Conservation (phyloP, 2,113 vertebrate species). For the Meriones unguiculatus region DNA sequence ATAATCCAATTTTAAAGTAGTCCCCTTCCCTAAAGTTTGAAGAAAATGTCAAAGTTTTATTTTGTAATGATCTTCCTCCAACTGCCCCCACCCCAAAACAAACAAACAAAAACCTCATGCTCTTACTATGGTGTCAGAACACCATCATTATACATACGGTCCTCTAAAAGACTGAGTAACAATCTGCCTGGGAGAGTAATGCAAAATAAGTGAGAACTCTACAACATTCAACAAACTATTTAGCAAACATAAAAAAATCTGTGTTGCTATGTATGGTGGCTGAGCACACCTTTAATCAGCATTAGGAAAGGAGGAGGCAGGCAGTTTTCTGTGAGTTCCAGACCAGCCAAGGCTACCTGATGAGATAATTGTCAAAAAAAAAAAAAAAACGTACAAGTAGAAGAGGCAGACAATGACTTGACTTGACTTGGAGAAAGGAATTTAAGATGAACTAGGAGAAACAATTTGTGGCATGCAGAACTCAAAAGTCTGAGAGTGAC, state of each 20-base stretch:
- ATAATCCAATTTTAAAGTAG: constrained; percentile 44
- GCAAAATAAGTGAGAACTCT: background rate
- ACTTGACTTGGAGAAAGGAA: background rate
- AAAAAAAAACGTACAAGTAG: background rate
- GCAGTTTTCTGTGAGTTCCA: background rate
- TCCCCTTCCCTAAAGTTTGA: background rate
- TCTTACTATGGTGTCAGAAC: background rate
- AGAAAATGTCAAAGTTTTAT: background rate
- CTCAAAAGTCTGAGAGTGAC: background rate
- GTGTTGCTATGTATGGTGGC: background rate
- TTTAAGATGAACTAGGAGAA: background rate
- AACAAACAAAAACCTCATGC: background rate
- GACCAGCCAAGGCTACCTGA: background rate
- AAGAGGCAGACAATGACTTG: background rate
- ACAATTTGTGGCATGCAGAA: background rate
- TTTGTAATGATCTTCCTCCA: background rate
- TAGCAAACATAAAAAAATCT: background rate
- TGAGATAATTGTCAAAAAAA: background rate
- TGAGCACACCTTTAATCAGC: background rate
- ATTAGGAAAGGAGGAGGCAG: background rate
- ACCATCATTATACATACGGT: background rate
- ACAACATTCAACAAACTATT: background rate
- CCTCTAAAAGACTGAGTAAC: background rate
- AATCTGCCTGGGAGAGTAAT: background rate
- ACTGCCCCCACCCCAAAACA: background rate